Conservation (phyloP, 2,113 vertebrate genomes). For the Callithrix jacchus region DNA sequence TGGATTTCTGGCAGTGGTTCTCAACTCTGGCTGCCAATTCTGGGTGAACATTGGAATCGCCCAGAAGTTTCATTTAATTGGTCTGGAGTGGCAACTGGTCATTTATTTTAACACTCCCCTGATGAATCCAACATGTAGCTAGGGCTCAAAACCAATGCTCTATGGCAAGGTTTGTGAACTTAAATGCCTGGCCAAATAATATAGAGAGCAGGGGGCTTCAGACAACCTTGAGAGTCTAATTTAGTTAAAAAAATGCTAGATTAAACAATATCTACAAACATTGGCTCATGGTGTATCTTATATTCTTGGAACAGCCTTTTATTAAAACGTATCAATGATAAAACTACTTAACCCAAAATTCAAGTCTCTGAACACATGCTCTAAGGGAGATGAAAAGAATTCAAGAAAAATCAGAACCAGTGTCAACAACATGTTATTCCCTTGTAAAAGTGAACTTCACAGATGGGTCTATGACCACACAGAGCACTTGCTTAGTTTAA, state of each 20-base stretch:
- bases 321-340: conserved; percentile 37
- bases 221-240: conserved; percentile 2
- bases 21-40: conserved; percentile 25
- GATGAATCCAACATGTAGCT: neutral
- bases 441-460: conserved; percentile 27
- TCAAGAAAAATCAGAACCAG: neutral
- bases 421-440: neutral
- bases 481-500: neutral
- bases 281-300: neutral
- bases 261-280: neutral
- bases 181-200: conserved; percentile 17
- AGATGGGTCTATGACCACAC: neutral
- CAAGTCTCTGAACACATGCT: neutral
- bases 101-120: conserved; percentile 18
- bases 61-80: conserved; percentile 42
- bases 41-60: neutral
- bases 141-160: neutral
- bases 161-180: neutral
- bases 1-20: conserved; percentile 44
- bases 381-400: neutral
- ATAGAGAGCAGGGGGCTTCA: neutral
- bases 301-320: conserved; percentile 19
- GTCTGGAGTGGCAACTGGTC: neutral
- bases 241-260: neutral
- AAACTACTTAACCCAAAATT: conserved; percentile 29